Conservation (phyloP, 2,888 invertebrate species). For the Rotaria sp. region DNA sequence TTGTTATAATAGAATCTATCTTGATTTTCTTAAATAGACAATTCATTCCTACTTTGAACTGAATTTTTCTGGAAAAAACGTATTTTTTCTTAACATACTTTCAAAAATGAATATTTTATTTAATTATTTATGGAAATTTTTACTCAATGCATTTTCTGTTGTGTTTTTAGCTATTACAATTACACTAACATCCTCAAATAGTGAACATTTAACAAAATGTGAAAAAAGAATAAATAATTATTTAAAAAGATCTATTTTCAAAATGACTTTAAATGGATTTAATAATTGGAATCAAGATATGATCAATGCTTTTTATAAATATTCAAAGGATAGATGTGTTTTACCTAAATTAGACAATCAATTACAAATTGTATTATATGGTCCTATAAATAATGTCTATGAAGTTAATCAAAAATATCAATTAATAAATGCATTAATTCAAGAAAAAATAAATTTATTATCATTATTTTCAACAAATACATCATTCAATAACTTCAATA, state of each 20-base stretch:
- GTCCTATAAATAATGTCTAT: neutral
- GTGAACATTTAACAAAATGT: neutral
- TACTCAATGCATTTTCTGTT: neutral
- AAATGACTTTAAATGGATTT: neutral
- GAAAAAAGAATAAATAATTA: neutral
- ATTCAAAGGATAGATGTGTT: neutral
- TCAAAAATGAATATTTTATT: no score
- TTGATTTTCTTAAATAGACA: no score
- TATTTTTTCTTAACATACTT: no score
- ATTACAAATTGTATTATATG: neutral
- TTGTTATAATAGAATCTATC: no score
- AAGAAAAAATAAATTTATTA: neutral
- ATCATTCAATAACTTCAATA: neutral
- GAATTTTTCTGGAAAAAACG: no score
- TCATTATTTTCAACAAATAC: no score
- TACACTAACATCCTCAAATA: neutral
- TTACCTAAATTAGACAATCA: neutral
- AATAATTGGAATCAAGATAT: neutral
- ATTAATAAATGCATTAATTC: neutral
- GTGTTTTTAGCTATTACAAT: neutral
- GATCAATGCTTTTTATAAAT: neutral
- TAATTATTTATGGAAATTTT: no score
- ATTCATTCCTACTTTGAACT: no score
- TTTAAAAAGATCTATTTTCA: neutral
- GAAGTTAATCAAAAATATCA: neutral